phyloP scores from a whole-genome alignment of 2,113 vertebrate genomes.

The Ranitomeya variabilis region DNA sequence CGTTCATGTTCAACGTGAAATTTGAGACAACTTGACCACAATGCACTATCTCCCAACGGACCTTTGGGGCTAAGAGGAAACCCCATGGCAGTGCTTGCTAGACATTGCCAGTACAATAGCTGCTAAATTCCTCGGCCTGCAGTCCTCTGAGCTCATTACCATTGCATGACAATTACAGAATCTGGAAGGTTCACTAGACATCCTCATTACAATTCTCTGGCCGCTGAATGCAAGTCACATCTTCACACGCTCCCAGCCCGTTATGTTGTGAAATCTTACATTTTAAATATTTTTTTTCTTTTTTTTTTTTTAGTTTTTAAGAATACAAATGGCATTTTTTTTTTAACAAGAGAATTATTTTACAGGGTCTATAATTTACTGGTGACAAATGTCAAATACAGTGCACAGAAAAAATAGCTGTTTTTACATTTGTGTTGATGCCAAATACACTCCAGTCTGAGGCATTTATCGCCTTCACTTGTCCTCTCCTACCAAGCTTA shows the following conservation, averaged over 20 bases:
- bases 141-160: neutral
- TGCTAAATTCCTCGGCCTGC: conserved; percentile 13
- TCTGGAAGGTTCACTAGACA: neutral
- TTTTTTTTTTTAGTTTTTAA: neutral
- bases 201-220: neutral
- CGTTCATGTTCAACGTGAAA: neutral
- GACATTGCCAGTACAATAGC: conserved; percentile 15
- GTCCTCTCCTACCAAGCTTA: neutral
- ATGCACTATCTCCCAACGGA: conserved; percentile 24
- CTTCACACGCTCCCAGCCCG: conserved; percentile 9
- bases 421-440: neutral
- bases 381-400: neutral
- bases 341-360: neutral
- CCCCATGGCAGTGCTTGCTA: neutral
- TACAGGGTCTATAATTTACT: neutral
- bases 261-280: neutral
- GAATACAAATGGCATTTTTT: neutral
- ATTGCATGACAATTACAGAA: conserved; percentile 7
- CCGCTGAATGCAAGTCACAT: neutral
- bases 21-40: conserved; percentile 20
- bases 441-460: neutral
- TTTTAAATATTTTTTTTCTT: neutral
- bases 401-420: neutral
- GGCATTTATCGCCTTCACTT: neutral
- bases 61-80: neutral